phyloP scores from a whole-genome alignment of 2,888 invertebrate species.

The Papilio protenor region DNA sequence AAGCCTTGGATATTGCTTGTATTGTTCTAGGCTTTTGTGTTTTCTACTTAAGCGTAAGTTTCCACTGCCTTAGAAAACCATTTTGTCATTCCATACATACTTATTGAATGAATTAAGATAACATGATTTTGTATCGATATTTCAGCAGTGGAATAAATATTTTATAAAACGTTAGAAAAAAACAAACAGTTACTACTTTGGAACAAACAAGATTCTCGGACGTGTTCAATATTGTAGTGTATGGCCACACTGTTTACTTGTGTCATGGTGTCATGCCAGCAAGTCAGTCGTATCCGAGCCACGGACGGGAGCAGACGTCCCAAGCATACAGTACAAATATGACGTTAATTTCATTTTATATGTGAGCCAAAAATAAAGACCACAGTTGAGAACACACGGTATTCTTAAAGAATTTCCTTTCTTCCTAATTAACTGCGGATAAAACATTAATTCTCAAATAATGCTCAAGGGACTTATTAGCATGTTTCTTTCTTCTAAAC shows the following conservation, averaged over 20 bases:
- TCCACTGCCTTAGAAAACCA: neutral
- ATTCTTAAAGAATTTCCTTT: neutral
- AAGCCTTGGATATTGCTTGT: neutral
- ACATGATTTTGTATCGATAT: neutral
- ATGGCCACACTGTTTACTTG: no score
- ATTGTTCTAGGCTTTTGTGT: neutral
- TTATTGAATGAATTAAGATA: neutral
- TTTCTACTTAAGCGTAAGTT: neutral
- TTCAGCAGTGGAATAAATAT: no score
- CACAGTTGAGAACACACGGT: neutral
- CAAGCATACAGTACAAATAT: no score
- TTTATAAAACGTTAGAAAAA: no score
- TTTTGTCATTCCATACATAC: neutral
- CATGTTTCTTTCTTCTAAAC: neutral
- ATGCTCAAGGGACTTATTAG: neutral
- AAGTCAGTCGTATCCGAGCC: no score
- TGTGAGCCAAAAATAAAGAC: no score
- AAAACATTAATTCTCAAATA: constrained; percentile 5
- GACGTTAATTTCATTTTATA: no score
- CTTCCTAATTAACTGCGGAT: neutral
- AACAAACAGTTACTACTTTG: no score
- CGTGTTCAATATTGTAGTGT: no score
- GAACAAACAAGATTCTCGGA: no score
- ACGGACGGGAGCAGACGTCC: no score
- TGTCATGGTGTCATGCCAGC: no score